These are phyloP conservation scores for Atherinomorus stipes DNA, from an alignment of 2,113 vertebrate genomes.

Conservation along the genomic window DNA sequence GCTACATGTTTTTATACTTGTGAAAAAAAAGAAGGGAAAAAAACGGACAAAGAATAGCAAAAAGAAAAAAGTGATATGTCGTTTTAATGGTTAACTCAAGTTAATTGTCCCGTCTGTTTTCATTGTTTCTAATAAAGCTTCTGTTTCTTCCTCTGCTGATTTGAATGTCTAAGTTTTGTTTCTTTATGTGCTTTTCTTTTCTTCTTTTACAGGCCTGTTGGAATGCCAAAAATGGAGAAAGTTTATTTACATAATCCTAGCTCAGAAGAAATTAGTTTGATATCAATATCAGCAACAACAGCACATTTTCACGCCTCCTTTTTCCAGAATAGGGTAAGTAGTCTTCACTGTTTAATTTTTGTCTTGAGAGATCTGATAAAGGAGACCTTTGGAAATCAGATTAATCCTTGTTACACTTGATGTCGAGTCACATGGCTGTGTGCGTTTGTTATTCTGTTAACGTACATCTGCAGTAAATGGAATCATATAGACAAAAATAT, in stretches of 20 bases:
- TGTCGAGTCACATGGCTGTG: not conserved
- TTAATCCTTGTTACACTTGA: not conserved
- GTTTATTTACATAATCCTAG: slow-evolving; percentile 99
- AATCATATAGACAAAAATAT: too few species aligned
- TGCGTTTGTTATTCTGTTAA: not conserved
- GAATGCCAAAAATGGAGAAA: slow-evolving; percentile 99
- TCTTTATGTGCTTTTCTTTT: not conserved
- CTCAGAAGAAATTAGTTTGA: slow-evolving; percentile 98
- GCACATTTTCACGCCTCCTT: slow-evolving; percentile 99
- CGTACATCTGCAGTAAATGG: not conserved
- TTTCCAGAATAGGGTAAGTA: slow-evolving; percentile 99
- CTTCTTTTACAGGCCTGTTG: slow-evolving; percentile 89
- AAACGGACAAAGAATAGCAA: too few species aligned
- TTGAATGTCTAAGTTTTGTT: not conserved
- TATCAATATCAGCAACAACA: slow-evolving; percentile 99
- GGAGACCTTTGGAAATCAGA: not conserved
- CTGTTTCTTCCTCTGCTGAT: not conserved
- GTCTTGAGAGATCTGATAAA: not conserved
- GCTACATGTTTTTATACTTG: too few species aligned
- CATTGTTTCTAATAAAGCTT: not conserved
- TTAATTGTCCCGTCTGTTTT: too few species aligned
- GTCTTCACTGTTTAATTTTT: not conserved
- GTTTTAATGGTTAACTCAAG: too few species aligned
- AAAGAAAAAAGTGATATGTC: too few species aligned
- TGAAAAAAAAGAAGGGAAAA: too few species aligned